Conservation (phyloP, 2,797 vertebrate genomes). For the Mastacembelus armatus region DNA sequence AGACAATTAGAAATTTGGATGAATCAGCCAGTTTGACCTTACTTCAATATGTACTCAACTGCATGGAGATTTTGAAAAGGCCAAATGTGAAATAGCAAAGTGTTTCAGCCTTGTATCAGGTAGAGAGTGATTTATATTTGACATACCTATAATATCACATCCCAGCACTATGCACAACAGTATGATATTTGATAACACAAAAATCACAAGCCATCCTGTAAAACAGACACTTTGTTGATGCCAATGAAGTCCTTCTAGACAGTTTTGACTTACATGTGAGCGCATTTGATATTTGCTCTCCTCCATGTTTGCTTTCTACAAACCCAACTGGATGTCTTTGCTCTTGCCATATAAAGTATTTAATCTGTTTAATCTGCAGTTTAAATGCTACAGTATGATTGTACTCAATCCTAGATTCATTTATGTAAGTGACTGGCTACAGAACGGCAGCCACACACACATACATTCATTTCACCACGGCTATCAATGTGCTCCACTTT, state of each 20-base stretch:
- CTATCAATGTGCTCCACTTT: conserved; percentile 71
- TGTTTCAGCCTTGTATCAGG: conserved; percentile 40
- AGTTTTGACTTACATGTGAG: conserved; percentile 61
- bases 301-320: conserved; percentile 52
- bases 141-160: conserved; percentile 36
- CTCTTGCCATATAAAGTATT: conserved; percentile 53
- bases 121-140: conserved; percentile 31
- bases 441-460: conserved; percentile 64
- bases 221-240: conserved; percentile 70
- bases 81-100: conserved; percentile 39
- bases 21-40: conserved; percentile 53
- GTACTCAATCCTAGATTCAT: conserved; percentile 62
- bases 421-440: conserved; percentile 72
- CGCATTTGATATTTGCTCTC: conserved; percentile 71
- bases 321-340: conserved; percentile 47
- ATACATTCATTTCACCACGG: conserved; percentile 59
- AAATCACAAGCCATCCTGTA: conserved; percentile 44
- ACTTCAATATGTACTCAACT: conserved; percentile 19
- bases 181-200: conserved; percentile 42
- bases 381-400: conserved; percentile 70
- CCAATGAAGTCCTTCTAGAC: conserved; percentile 69
- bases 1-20: conserved; percentile 40
- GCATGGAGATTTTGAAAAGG: conserved; percentile 28
- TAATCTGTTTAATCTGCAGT: conserved; percentile 76
- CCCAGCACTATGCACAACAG: conserved; percentile 39